Evolutionary conservation across 1,140 invertebrate species (phyloP), one percentile per base, ranked within the genome.

Genomic region (Aphelenchoides avenae): DNA sequence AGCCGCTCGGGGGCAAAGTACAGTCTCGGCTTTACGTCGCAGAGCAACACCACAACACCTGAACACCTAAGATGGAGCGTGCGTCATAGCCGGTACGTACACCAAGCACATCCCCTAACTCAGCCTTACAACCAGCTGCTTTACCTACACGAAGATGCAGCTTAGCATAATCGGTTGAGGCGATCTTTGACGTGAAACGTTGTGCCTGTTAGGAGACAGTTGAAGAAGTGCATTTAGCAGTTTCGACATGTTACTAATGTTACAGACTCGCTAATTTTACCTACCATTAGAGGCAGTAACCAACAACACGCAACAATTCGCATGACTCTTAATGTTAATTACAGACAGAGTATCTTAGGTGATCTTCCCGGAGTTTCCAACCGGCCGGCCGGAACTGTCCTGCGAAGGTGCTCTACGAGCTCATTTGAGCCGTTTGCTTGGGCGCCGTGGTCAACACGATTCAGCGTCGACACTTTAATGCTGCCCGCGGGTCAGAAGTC

Each of bases 61-160:
- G n/a, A n/a, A n/a, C n/a, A n/a, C n/a, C n/a, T n/a, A n/a, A n/a
- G n/a, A n/a, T n/a, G n/a, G n/a, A n/a, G n/a, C n/a, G n/a, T n/a
- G n/a, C n/a, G n/a, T n/a, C n/a, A n/a, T n/a, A n/a, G n/a, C n/a
- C n/a, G n/a, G n/a, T n/a, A n/a, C n/a, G n/a, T n/a, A n/a, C n/a
- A n/a, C n/a, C n/a, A n/a, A n/a, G n/a, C n/a, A n/a, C n/a, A n/a
- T n/a, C n/a, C n/a, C n/a, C n/a, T n/a, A n/a, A n/a, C n/a, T n/a
- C n/a, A n/a, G n/a, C n/a, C n/a, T n/a, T n/a, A n/a, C n/a, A n/a
- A n/a, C n/a, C n/a, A n/a, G n/a, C 57, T 86, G 85, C 3, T 93
- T 91, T 73, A 81, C 83, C 0, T 86, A 87, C 68, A 85, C 88
- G 0, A 74, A 91, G 24, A 85, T 85, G 2, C 91, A 89, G 77